Conservation (phyloP, 1,140 invertebrate genomes). For the Proctacanthus coquilletti region DNA sequence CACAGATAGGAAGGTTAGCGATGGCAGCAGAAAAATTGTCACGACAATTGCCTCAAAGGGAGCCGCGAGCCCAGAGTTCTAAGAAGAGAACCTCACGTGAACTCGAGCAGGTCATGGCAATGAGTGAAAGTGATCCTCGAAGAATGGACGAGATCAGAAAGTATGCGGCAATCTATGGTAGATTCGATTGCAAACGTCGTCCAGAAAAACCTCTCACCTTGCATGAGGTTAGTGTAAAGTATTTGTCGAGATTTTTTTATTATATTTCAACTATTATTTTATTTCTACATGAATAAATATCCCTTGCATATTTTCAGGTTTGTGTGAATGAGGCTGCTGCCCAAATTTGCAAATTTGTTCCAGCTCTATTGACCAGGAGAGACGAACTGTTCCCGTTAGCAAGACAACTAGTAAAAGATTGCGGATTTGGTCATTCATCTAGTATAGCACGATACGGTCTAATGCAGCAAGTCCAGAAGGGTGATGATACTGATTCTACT, state of each 20-base stretch:
- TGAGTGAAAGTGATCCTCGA: slow-evolving; percentile 73
- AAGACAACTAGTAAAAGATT: slow-evolving; percentile 82
- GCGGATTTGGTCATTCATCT: slow-evolving; percentile 49
- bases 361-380: slow-evolving; percentile 74
- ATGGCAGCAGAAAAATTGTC: slow-evolving; percentile 64
- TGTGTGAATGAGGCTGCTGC: slow-evolving; percentile 91
- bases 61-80: slow-evolving; percentile 75
- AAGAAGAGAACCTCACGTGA: slow-evolving; percentile 90
- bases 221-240: slow-evolving; percentile 75
- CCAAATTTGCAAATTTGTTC: slow-evolving; percentile 81
- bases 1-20: slow-evolving; percentile 69
- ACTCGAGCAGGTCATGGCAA: slow-evolving; percentile 76
- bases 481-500: neutral
- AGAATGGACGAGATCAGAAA: slow-evolving; percentile 88
- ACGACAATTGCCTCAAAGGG: slow-evolving; percentile 64
- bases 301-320: slow-evolving; percentile 44
- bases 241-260: too few species aligned
- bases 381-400: slow-evolving; percentile 93
- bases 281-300: slow-evolving; percentile 54
- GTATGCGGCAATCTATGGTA: slow-evolving; percentile 91
- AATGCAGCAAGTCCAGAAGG: slow-evolving; percentile 14
- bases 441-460: slow-evolving; percentile 23
- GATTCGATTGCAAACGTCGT: slow-evolving; percentile 91
- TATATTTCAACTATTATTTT: too few species aligned
- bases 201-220: slow-evolving; percentile 89